Conservation (phyloP, 2,113 vertebrate genomes). For the Pelodiscus sinensis region DNA sequence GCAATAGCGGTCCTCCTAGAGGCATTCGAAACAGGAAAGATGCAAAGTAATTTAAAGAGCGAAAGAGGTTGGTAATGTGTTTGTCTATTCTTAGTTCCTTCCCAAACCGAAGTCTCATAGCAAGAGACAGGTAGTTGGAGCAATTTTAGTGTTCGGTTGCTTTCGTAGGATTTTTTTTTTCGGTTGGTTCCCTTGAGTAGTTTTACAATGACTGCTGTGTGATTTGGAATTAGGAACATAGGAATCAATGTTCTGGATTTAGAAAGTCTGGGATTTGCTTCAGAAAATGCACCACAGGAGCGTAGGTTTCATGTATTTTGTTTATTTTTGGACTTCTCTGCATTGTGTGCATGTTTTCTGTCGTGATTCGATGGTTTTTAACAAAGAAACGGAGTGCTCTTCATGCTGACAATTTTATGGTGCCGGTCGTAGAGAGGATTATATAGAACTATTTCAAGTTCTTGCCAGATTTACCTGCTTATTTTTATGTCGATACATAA, state of each 20-base stretch:
- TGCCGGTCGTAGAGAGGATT: constrained; percentile 44
- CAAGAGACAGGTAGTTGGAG: constrained; percentile 22
- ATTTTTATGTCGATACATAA: constrained; percentile 77
- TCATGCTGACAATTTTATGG: constrained; percentile 23
- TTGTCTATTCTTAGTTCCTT: constrained; percentile 54
- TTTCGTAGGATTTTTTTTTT: constrained; percentile 19
- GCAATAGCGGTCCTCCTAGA: constrained; percentile 45
- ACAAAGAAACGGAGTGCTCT: constrained; percentile 33
- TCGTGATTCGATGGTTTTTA: background rate
- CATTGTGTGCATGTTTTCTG: background rate
- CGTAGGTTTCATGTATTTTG: background rate
- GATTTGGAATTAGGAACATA: background rate
- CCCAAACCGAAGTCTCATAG: constrained; percentile 40
- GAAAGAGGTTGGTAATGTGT: constrained; percentile 57
- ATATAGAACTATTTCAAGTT: constrained; percentile 72
- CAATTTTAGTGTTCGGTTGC: background rate
- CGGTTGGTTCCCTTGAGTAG: constrained; percentile 17
- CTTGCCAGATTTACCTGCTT: constrained; percentile 77
- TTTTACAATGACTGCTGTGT: background rate
- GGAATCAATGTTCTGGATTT: background rate
- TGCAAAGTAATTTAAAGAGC: constrained; percentile 50
- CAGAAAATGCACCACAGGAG: background rate
- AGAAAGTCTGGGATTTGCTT: background rate
- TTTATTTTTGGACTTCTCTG: background rate
- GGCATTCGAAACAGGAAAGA: constrained; percentile 54